Evolutionary conservation across 2,888 invertebrate genomes (phyloP), one percentile per base, ranked within the genome.

Genomic region (Micoletzkya japonica): DNA sequence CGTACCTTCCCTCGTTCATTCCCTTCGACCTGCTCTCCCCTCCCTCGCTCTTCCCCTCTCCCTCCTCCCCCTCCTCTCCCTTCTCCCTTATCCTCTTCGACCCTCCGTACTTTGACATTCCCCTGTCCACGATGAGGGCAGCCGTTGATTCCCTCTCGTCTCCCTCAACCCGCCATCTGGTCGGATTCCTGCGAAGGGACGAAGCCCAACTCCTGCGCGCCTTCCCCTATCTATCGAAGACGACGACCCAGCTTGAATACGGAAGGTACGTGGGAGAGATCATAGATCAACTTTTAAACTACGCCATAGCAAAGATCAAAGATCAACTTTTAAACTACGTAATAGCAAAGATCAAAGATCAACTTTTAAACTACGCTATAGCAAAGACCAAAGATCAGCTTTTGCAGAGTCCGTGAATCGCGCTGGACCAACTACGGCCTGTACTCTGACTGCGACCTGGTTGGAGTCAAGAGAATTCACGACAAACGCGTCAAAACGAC

Each of bases 101-200:
- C 52, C 69, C 69, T 17, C 69, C 69, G 34, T 69, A 59, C 37
- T 69, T 69, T 24, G 58, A 50, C 28, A 69, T 69, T 44, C 44
- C 67, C 30, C 26, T 57, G 36, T 37, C 39, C 20, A 32, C 26
- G 17, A 17, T 66, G 24, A 24, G 32, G 0, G 17, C 54, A 1
- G 24, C 64, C 28, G 24, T 66, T 7, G 54, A n/a, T 26, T 44
- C 54, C n/a, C n/a, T 66, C 0, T 4, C 64, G 2, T n/a, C 14
- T 28, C 37, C 49, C 0, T 44, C 6, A 28, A 34, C 54, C 26
- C 30, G 64, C 2, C 2, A 54, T 54, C 28, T 66, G 1, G n/a
- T 66, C 30, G 32, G 32, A 14, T 66, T 66, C 28, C 10, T 54
- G 3, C 30, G 32, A 2, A 26, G 64, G 14, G 64, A 66, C 54